Evolutionary conservation across 2,888 invertebrate species (phyloP).

Genomic region (Aspidiotus destructor): DNA sequence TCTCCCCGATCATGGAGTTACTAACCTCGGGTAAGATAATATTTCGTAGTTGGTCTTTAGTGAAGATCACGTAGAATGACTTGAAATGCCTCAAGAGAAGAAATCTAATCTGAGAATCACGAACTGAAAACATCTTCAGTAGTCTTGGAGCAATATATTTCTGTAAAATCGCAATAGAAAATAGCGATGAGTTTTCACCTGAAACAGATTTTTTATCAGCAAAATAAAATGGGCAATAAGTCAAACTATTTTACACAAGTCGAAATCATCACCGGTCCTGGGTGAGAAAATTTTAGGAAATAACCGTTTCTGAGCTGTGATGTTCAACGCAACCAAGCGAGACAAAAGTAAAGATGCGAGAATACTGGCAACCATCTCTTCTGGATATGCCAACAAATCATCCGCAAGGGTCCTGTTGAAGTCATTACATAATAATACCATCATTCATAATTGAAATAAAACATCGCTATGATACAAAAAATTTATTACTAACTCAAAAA

Average conservation of each 20-base stretch:
- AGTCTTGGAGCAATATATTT: conserved; percentile 66
- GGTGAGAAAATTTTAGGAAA: conserved; percentile 63
- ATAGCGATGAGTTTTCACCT: conserved; percentile 50
- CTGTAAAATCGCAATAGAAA: conserved; percentile 58
- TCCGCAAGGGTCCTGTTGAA: conserved; percentile 51
- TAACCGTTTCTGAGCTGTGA: conserved; percentile 62
- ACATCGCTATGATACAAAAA: background rate
- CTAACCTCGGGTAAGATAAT: conserved; percentile 73
- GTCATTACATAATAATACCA: background rate
- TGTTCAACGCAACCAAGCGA: conserved; percentile 73
- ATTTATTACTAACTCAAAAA: conserved; percentile 54
- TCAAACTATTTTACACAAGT: conserved; percentile 1
- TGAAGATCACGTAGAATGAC: conserved; percentile 63
- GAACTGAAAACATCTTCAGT: conserved; percentile 70
- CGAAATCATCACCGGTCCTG: conserved; percentile 50
- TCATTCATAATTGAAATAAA: background rate
- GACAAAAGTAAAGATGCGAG: conserved; percentile 67
- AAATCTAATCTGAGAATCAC: conserved; percentile 72
- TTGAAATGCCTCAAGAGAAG: conserved; percentile 68
- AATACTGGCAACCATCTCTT: conserved; percentile 70
- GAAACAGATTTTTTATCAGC: conserved; percentile 11
- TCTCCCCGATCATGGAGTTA: background rate
- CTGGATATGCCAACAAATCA: conserved; percentile 62
- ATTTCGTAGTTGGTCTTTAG: conserved; percentile 62
- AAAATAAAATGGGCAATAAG: too few relatives aligned